Conservation (phyloP, 2,888 invertebrate genomes). For the Synergus itoensis region DNA sequence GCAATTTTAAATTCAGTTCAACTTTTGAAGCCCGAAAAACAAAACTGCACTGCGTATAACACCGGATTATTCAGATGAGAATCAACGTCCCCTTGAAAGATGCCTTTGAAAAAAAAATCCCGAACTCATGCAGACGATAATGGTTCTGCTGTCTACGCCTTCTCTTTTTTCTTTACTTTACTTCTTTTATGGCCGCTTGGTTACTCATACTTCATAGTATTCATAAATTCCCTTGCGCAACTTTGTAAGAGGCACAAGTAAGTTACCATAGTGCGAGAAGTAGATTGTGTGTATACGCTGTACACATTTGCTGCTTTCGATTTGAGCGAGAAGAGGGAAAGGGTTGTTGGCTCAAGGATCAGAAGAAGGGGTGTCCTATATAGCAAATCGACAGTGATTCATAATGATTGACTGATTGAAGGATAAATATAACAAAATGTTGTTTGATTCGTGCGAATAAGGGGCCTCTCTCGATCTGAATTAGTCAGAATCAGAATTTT, state of each 20-base stretch:
- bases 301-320: conserved; percentile 18
- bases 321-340: conserved; percentile 6
- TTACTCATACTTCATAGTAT: conserved; percentile 17
- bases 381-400: conserved; percentile 5
- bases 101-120: neutral
- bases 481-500: no score
- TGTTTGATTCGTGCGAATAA: neutral
- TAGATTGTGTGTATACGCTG: conserved; percentile 28
- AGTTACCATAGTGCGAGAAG: conserved; percentile 21
- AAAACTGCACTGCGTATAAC: neutral
- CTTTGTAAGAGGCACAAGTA: conserved; percentile 14
- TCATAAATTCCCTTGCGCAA: conserved; percentile 40
- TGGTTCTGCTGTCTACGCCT: conserved; percentile 22
- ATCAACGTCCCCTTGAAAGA: conserved; percentile 8
- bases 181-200: conserved; percentile 20
- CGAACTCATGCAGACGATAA: conserved; percentile 14
- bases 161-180: conserved; percentile 16
- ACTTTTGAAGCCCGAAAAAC: neutral
- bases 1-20: neutral
- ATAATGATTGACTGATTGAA: conserved; percentile 10
- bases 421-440: neutral
- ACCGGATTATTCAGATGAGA: neutral
- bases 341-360: conserved; percentile 33
- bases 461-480: neutral
- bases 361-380: conserved; percentile 2